Evolutionary conservation across 2,888 invertebrate species (phyloP), one percentile per base, ranked within the genome.

Genomic region (Ptilodon capucinus): DNA sequence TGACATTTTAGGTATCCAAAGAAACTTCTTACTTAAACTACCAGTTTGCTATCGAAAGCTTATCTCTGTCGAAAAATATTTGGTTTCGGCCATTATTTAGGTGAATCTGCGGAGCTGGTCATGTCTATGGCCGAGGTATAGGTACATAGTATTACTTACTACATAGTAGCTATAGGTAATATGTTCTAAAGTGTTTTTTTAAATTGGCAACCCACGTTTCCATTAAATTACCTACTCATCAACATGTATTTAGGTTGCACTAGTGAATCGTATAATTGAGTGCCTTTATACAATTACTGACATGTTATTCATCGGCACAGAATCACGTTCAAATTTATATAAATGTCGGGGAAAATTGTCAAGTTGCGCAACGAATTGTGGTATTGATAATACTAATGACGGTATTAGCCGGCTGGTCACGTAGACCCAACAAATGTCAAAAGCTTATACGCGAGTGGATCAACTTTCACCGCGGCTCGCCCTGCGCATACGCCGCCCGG

Each of bases 401-500:
- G 48, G 42, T 48, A 57, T 70, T 70, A 61, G 58, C 68, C 62
- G 57, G 56, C 73, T 59, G 60, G 57, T 68, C 76, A 74, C 72
- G 76, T 73, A 64, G 65, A 65, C 68, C 62, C 52, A 68, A 72
- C 71, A 76, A 76, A 79, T 77, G 77, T 75, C 74, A 76, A 71
- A 79, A 67, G 68, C 66, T 57, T 60, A 60, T 17, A 35, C 35
- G 32, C 48, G 42, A 56, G 46, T 51, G 66, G 72, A 73, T 78
- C 76, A 79, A 84, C 86, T 86, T 86, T 86, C 84, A 81, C 85
- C 79, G 61, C n/a, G n/a, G n/a, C 54, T 53, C 55, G 65, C 69
- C 14, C n/a, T 35, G 38, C 30, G 38, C 44, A 8, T 36, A 18
- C 30, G 28, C 38, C n/a, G 32, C 5, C n/a, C n/a, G n/a, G n/a